Evolutionary conservation across 2,888 invertebrate species (phyloP), one percentile per base, ranked within the genome.

Genomic region (Dynastes maya): DNA sequence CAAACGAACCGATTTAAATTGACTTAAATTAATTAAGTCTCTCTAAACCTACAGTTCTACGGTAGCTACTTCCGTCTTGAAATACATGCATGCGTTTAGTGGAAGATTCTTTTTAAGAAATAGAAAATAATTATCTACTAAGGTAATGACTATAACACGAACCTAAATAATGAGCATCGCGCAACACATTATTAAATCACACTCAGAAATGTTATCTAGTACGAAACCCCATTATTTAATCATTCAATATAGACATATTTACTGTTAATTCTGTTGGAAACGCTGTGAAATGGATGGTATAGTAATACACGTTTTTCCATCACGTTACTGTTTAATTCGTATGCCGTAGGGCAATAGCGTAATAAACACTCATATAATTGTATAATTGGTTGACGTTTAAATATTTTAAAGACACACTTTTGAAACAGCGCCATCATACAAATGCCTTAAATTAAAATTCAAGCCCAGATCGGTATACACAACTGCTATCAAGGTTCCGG

Each of bases 361-460:
- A 74, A 74, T 63, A 74, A 61, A 61, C 45, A 29, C 45, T 22
- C 45, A 45, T 61, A 45, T 74, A 74, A 74, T 74, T 61, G 27
- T 74, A 63, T 74, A 74, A 63, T 74, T 61, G 49, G 27, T 22
- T 27, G 45, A 61, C 72, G 61, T 40, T 72, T 61, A 27, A 16
- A 55, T 55, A 27, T 45, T 61, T 61, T 72, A 72, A 27, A 55
- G 71, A 72, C 45, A 72, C 40, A 51, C 27, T 68, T 68, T 49
- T 9, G 49, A 5, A 9, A 11, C 72, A 1, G 45, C 40, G 22
- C 22, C 45, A 22, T 45, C 61, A 72, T 72, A 37, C 72, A 40
- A 72, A 72, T 61, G 72, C 22, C 6, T 40, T 22, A 45, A 72
- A 72, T 72, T 61, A 72, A 72, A 61, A 72, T 72, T 49, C 72